Evolutionary conservation across 2,888 invertebrate species (phyloP), one percentile per base, ranked within the genome.

Genomic region (Epistrophe grossulariae): DNA sequence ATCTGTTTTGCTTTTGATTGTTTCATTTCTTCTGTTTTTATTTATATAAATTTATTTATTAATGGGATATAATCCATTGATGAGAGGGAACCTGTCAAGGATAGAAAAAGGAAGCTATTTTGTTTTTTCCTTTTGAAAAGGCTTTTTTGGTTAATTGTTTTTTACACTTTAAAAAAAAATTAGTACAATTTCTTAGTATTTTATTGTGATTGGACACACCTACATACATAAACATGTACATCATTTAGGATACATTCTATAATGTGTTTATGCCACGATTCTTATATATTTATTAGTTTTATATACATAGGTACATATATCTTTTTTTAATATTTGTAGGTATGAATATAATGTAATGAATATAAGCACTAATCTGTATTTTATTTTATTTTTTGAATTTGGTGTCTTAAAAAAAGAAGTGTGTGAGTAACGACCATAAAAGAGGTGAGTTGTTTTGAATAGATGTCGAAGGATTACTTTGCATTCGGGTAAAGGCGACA

Each of bases 131-230:
- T 11, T 13, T 43, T 15, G 43, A 35, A 48, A 48, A 17, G 9
- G 7, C 17, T 13, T 28, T 57, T 35, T 17, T 10, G 57, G n/a
- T 52, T 28, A 15, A 35, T 35, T 38, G 15, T 17, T 11, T 11
- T 38, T 11, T 17, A 57, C 8, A 40, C 13, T 19, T 13, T 17
- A 60, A 40, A 24, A 48, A 6, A 19, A 60, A 62, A 15, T 40
- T 15, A 40, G 15, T 24, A 62, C 40, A 66, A 15, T 31, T 17
- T 28, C 8, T 50, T 38, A 68, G 68, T 68, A 68, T 68, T 68
- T 50, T 19, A 68, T 68, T 68, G 68, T 68, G 68, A 68, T 68
- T 68, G 19, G 68, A 68, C 50, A 50, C 19, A 68, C 24, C 48
- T 48, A 31, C 66, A 31, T 31, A 48, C 35, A 35, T 9, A 48